Conservation (phyloP, 1,140 invertebrate genomes). For the Drosophila takahashii region DNA sequence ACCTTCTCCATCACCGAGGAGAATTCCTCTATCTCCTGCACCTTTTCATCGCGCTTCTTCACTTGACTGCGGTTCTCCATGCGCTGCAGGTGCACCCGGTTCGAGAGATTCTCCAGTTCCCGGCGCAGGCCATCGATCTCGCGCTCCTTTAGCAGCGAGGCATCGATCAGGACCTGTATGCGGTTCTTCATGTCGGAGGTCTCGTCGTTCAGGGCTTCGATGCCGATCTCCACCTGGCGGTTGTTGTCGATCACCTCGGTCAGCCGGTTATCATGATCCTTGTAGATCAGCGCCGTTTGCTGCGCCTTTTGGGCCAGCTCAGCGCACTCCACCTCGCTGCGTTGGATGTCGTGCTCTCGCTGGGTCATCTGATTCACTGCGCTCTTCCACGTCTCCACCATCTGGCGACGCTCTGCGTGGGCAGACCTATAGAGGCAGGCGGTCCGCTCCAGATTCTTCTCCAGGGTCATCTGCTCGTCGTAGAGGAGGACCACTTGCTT, state of each 20-base stretch:
- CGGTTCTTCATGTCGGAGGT: conserved; percentile 68
- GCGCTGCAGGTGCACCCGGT: conserved; percentile 67
- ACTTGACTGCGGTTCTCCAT: conserved; percentile 64
- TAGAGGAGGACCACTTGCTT: conserved; percentile 61
- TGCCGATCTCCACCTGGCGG: conserved; percentile 64
- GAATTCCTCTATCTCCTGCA: conserved; percentile 46
- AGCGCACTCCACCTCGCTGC: conserved; percentile 50
- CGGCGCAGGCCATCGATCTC: conserved; percentile 66
- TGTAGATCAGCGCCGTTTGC: conserved; percentile 29
- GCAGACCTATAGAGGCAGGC: conserved; percentile 74
- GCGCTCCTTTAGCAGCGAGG: conserved; percentile 60
- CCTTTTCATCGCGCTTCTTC: conserved; percentile 45
- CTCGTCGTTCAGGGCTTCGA: conserved; percentile 67
- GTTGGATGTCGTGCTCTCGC: conserved; percentile 70
- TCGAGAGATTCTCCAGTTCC: conserved; percentile 73
- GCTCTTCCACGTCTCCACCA: conserved; percentile 83
- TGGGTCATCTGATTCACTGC: conserved; percentile 82
- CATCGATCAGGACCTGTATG: conserved; percentile 56
- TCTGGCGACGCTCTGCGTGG: conserved; percentile 72
- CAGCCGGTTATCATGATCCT: conserved; percentile 52
- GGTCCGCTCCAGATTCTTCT: conserved; percentile 78
- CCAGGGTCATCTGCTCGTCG: conserved; percentile 78
- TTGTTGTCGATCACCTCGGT: conserved; percentile 72
- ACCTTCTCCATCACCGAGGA: conserved; percentile 46
- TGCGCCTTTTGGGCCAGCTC: conserved; percentile 23